Percentiles rank a stretch among this genome's conserved stretches.
These are phyloP conservation scores for Rhinogobius similis DNA, from an alignment of 2,113 vertebrate species.

Conservation along the genomic window DNA sequence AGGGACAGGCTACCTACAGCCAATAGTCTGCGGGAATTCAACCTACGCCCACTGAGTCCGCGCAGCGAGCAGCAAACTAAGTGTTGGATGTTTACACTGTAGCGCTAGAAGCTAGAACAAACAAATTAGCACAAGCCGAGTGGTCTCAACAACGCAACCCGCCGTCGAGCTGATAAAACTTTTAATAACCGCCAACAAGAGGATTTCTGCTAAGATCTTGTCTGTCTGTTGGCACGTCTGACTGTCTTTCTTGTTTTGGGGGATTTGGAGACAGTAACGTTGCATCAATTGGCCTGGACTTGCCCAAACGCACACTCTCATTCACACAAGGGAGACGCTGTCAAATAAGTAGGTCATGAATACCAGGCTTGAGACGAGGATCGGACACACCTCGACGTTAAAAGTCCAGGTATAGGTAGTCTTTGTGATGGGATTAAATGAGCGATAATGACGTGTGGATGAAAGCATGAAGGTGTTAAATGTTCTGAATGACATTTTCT, in stretches of 20 bases:
- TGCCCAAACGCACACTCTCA: conserved; percentile 44
- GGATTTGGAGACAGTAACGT: conserved; percentile 42
- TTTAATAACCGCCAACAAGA: conserved; percentile 46
- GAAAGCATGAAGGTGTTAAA: conserved; percentile 43
- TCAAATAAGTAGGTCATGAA: conserved; percentile 58
- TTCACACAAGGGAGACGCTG: conserved; percentile 34
- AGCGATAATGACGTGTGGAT: conserved; percentile 25
- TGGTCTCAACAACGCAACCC: conserved; percentile 36
- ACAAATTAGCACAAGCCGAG: conserved; percentile 57
- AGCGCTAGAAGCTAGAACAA: conserved; percentile 47
- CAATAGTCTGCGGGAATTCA: conserved; percentile 31
- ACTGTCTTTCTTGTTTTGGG: conserved; percentile 43
- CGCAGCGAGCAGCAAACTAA: conserved; percentile 36
- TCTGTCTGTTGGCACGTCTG: conserved; percentile 32
- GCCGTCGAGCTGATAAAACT: conserved; percentile 30
- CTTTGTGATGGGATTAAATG: neutral
- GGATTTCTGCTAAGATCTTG: conserved; percentile 34
- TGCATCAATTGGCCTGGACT: conserved; percentile 51
- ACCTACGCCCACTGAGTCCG: conserved; percentile 33
- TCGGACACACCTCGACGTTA: conserved; percentile 34
- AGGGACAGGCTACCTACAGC: conserved; percentile 53
- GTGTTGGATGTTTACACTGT: conserved; percentile 45
- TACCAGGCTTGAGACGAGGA: conserved; percentile 55
- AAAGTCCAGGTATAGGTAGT: conserved; percentile 50
- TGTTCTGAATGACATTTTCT: conserved; percentile 53